Base-by-base conservation (phyloP, 1,140 invertebrate species). In the Gyrodactylus bullatarudis region DNA sequence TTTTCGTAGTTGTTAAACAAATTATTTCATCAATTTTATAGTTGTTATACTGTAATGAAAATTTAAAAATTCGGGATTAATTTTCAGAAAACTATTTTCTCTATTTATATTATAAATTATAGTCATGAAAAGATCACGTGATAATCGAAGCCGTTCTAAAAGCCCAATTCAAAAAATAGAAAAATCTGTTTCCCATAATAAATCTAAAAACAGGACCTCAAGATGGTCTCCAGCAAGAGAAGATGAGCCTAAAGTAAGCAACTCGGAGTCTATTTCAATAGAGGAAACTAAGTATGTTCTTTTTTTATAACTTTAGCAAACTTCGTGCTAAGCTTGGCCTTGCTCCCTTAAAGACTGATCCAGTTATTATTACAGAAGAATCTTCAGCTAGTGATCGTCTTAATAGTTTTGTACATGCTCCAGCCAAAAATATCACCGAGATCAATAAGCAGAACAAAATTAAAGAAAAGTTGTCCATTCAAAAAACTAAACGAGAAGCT, bases 281-380 rank as follows among this genome's bases (percentile, higher is more conserved):
- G 76, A 76, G 26, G 76, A 76, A 16, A 76, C 76, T 1, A 54
- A 54, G n/a, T n/a, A n/a, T n/a, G n/a, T n/a, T n/a, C n/a, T 68
- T 34, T 69, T 69, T 75, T 76, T 70, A 34, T 76, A 68, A 73
- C 78, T 77, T 68, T 76, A 83, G 81, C 80, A 88, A 87, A 77
- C 79, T 96, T 0, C 83, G 92, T 78, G 88, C 88, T 1, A 91
- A 94, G 78, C 83, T 98, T 20, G 92, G 92, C 0, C 81, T 97
- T 0, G 93, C 93, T 79, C 93, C 92, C 1, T 81, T 97, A 0
- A 87, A 93, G 77, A 25, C 68, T 8, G 54, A 20, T 19, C 68
- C 54, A 2, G 20, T 20, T 2, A 2, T 21, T 8, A n/a, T 25
- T 26, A n/a, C 25, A 69, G 70, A 75, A 68, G 74, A 76, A 70